Evolutionary conservation across 2,113 vertebrate genomes (phyloP).

Genomic region (Cochlearius cochlearius): DNA sequence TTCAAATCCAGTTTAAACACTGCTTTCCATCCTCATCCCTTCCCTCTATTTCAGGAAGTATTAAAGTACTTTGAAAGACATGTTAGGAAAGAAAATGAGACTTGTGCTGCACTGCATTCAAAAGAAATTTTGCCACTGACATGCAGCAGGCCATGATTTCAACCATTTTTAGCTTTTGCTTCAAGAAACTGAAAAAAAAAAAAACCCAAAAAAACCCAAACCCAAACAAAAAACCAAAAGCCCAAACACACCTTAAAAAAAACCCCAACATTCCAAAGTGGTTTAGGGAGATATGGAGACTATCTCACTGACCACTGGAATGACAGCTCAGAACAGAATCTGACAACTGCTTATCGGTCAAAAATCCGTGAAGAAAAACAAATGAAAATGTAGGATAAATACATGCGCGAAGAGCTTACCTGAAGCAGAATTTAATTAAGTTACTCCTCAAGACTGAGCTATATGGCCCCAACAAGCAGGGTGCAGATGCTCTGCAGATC

Average conservation of each 20-base stretch:
- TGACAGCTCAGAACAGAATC: background rate
- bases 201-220: background rate
- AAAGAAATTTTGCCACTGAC: background rate
- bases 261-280: background rate
- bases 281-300: background rate
- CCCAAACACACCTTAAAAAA: background rate
- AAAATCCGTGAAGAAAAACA: background rate
- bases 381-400: background rate
- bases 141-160: background rate
- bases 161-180: background rate
- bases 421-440: background rate
- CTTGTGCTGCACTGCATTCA: background rate
- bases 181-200: background rate
- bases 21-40: background rate
- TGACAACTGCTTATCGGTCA: background rate
- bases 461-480: background rate
- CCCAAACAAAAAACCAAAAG: too few relatives aligned
- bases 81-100: background rate
- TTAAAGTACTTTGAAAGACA: background rate
- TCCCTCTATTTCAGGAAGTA: background rate
- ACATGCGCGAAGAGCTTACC: conserved; percentile 14
- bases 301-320: background rate
- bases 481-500: background rate
- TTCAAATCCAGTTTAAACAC: background rate
- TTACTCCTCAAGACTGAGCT: background rate